phyloP scores from a whole-genome alignment of 2,888 invertebrate genomes.

The Mesoligia furuncula region DNA sequence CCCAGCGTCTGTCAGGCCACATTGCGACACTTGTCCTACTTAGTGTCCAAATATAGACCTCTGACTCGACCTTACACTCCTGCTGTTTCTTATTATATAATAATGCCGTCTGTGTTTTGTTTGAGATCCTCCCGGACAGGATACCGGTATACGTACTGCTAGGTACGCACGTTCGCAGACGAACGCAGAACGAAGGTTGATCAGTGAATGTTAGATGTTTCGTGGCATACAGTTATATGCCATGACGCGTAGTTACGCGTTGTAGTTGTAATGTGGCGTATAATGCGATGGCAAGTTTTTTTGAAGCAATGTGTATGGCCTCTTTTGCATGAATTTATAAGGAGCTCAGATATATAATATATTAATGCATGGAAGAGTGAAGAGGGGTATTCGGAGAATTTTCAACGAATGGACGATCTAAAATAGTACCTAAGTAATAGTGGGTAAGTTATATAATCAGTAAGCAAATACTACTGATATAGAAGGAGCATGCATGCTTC shows the following conservation, averaged over 20 bases:
- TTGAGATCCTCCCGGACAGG: conserved; percentile 38
- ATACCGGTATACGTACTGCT: conserved; percentile 12
- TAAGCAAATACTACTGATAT: background rate
- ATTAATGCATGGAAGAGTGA: background rate
- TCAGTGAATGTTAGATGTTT: background rate
- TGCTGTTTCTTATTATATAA: conserved; percentile 48
- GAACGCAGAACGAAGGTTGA: background rate
- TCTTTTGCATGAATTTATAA: background rate
- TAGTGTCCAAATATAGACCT: conserved; percentile 58
- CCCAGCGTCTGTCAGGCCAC: conserved; percentile 29
- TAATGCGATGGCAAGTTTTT: background rate
- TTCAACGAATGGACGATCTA: background rate
- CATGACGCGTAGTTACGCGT: too few species aligned
- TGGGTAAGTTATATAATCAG: background rate
- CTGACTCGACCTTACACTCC: conserved; percentile 54
- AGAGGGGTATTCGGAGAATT: background rate
- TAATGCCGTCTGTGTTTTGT: conserved; percentile 47
- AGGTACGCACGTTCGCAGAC: background rate
- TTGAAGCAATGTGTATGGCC: background rate
- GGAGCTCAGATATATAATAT: too few species aligned
- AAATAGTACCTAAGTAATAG: background rate
- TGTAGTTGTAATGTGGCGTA: background rate
- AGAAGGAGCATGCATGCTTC: background rate
- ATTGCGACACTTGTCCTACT: conserved; percentile 57
- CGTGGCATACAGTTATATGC: background rate